Evolutionary conservation across 1,140 invertebrate species (phyloP), one percentile per base, ranked within the genome.

Genomic region (Psix sp.): DNA sequence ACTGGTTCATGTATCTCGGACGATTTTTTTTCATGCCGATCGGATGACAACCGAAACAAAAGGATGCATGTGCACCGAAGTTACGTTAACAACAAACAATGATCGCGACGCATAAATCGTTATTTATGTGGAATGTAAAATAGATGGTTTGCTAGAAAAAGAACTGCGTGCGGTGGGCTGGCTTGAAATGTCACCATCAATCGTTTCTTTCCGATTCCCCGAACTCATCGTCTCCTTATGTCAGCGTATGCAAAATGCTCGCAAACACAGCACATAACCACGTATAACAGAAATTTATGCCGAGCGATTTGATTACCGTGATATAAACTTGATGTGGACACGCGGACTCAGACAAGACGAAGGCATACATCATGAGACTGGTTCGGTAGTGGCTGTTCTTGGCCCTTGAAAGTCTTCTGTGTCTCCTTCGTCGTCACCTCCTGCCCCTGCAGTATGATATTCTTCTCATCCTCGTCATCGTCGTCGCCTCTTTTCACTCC

Each of bases 301-400:
- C 73, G 78, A 74, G 79, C 78, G 83, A 86, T 87, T 87, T 86
- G 86, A 87, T 86, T 86, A 86, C 82, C 81, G 78, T 80, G 85
- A 86, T 86, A 86, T 82, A 83, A 85, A 84, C 76, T 84, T 85
- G 83, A 86, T 84, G 82, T 74, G 77, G 79, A 80, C 76, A 81
- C 79, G 66, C 76, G 74, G 74, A 79, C 79, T 73, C 63, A 78
- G 79, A 85, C 80, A 82, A 84, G 84, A 85, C 80, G 78, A 78
- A 82, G 80, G 81, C 84, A 86, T 86, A 85, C 84, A 87, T 87
- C 85, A 86, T 80, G 77, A 39, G 80, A 79, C 74, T 79, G 77
- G 77, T 82, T 79, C 73, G 54, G 76, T 72, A 49, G 60, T 73
- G 59, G 62, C 36, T 66, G 57, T 36, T 73, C 67, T 56, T 56